Evolutionary conservation across 2,888 invertebrate species (phyloP), one percentile per base, ranked within the genome.

Genomic region (Dicyrtoma fusca): DNA sequence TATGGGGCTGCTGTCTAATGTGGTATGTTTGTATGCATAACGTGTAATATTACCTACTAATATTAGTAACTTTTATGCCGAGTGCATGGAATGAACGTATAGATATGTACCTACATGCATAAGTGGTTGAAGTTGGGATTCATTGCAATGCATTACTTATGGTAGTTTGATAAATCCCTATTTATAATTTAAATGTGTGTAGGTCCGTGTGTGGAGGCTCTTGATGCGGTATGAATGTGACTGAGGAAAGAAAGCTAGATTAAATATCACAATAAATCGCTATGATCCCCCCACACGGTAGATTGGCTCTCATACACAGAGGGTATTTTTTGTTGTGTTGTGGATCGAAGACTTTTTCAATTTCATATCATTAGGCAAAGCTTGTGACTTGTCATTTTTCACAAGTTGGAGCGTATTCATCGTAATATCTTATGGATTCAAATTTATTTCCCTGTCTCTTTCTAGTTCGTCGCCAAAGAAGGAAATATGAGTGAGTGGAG

Each of bases 371-470:
- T 74, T 71, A 71, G 68, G 70, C 57, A 62, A 70, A 74, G 66
- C 57, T 66, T 69, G 65, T 70, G 74, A 72, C 74, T 73, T 73
- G 74, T 76, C 76, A 76, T 76, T 74, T 76, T 72, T 76, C 76
- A 72, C 68, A 55, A 68, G 64, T 74, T 71, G 66, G 61, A 69
- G 44, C 66, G 66, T 70, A 69, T 70, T 69, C 66, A 70, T 62
- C 66, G 59, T 68, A 66, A 71, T 65, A 74, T 66, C 70, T 64
- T 69, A 74, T 65, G 74, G 65, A 70, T 74, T 65, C 74, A 74
- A 76, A 76, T 74, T 76, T 74, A 74, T 74, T 74, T 74, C 74
- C 76, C 72, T 74, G 75, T 75, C 75, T 74, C 57, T 57, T 71
- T 11, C 65, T 59, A 45, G 45, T 64, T 53, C 65, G 55, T 59